Evolutionary conservation across 2,113 vertebrate species (phyloP).

Genomic region (Eulemur macaco): DNA sequence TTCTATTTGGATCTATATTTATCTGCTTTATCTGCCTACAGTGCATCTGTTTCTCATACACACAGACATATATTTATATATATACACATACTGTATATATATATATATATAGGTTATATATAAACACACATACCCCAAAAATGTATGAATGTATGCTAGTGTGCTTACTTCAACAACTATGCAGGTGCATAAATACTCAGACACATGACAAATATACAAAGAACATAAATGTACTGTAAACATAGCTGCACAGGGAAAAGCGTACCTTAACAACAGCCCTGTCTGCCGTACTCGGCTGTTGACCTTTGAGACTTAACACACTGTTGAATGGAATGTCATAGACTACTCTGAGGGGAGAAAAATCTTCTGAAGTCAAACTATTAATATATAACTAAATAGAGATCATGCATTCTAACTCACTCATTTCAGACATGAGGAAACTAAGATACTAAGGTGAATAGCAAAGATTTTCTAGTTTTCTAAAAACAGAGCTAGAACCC

Average conservation of each 20-base stretch:
- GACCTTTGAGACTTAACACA: conserved; percentile 47
- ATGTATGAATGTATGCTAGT: conserved; percentile 78
- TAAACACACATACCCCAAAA: conserved; percentile 78
- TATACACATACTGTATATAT: conserved; percentile 80
- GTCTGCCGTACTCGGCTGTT: conserved; percentile 48
- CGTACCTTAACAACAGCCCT: conserved; percentile 44
- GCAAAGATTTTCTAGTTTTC: not conserved
- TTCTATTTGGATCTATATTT: conserved; percentile 89
- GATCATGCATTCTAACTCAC: not conserved
- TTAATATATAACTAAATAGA: not conserved
- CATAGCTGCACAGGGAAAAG: conserved; percentile 55
- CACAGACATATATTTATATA: conserved; percentile 85
- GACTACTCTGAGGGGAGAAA: not conserved
- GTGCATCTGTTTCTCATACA: conserved; percentile 88
- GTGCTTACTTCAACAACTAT: conserved; percentile 69
- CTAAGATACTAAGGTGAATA: not conserved
- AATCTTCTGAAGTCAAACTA: not conserved
- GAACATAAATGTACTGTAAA: conserved; percentile 68
- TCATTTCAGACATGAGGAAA: not conserved
- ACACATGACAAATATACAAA: conserved; percentile 75
- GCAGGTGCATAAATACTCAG: conserved; percentile 80
- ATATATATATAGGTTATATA: conserved; percentile 71
- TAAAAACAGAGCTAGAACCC: not conserved
- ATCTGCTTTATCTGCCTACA: conserved; percentile 88
- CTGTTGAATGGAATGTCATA: conserved; percentile 23